These are phyloP conservation scores for Lagodon rhomboides DNA, from an alignment of 2,797 vertebrate genomes.

Conservation along the genomic window DNA sequence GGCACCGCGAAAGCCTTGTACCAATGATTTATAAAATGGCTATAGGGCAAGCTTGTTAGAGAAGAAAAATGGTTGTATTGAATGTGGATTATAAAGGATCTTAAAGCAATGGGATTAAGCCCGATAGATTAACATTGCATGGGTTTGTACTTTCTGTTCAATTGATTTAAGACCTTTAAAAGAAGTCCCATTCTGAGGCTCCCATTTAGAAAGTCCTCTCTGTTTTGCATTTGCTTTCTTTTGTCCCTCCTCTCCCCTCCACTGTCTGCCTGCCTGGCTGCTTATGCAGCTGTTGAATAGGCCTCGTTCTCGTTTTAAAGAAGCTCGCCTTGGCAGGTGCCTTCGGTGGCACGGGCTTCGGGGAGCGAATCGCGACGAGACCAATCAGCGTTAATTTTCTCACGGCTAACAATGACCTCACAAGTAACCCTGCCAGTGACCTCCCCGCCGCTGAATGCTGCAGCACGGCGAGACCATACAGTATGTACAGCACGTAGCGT, in stretches of 20 bases:
- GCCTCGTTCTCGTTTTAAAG: constrained; percentile 72
- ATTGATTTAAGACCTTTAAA: constrained; percentile 83
- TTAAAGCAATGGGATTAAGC: constrained; percentile 84
- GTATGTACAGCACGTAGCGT: constrained; percentile 81
- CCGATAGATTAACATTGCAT: constrained; percentile 85
- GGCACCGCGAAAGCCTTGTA: constrained; percentile 47
- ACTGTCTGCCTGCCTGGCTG: constrained; percentile 71
- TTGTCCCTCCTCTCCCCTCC: constrained; percentile 60
- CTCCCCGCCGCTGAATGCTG: constrained; percentile 56
- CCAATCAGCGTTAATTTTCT: constrained; percentile 79
- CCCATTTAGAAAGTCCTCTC: constrained; percentile 72
- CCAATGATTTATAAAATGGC: constrained; percentile 71
- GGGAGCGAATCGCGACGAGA: constrained; percentile 65
- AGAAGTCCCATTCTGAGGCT: constrained; percentile 67
- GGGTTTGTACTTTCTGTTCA: constrained; percentile 81
- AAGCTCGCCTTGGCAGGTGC: constrained; percentile 76
- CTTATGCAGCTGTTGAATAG: constrained; percentile 77
- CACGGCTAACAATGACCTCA: constrained; percentile 70
- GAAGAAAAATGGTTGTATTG: constrained; percentile 80
- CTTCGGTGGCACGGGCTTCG: constrained; percentile 63
- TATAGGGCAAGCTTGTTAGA: constrained; percentile 79
- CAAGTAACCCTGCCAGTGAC: constrained; percentile 69
- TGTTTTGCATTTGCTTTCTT: constrained; percentile 76
- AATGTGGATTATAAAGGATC: constrained; percentile 84
- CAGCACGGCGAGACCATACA: constrained; percentile 68